Percentiles rank a stretch among this genome's conserved stretches.
phyloP scores from a whole-genome alignment of 23 tunicate species.

The Clavelina lepadiformis region DNA sequence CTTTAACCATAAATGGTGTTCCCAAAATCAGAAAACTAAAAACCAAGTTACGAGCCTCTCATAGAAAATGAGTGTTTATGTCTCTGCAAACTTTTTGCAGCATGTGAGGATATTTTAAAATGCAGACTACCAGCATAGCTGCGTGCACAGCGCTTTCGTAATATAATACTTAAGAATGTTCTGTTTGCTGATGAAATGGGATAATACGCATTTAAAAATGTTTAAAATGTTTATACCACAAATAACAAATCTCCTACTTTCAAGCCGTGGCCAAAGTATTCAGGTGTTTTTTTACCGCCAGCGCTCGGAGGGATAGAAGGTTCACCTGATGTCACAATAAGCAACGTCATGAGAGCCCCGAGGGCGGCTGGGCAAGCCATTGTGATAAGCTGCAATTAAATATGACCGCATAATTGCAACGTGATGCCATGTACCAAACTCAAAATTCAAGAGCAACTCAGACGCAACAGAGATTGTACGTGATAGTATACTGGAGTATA shows the following conservation, averaged over 20 bases:
- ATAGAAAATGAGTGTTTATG: too few species aligned
- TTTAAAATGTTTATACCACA: background rate
- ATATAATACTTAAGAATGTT: too few species aligned
- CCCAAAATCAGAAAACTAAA: too few species aligned
- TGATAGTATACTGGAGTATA: background rate
- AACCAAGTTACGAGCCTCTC: too few species aligned
- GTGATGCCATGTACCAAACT: background rate
- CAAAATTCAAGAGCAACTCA: background rate
- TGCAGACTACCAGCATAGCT: too few species aligned
- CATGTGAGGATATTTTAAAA: too few species aligned
- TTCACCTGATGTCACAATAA: constrained; percentile 55
- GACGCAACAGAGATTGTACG: too few species aligned
- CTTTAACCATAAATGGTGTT: too few species aligned
- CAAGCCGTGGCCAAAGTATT: constrained; percentile 37
- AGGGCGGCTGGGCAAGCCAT: constrained; percentile 39
- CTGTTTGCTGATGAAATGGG: too few species aligned
- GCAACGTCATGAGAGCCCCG: constrained; percentile 33
- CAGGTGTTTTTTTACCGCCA: constrained; percentile 36
- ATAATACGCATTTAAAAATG: background rate
- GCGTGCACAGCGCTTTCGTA: too few species aligned
- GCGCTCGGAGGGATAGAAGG: constrained; percentile 75
- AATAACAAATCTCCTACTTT: constrained; percentile 36
- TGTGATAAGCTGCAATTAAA: constrained; percentile 51
- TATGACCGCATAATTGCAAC: background rate
- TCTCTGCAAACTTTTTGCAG: too few species aligned